Percentiles rank a stretch among this genome's conserved stretches.
phyloP scores from a whole-genome alignment of 1,140 invertebrate species.

The Drosophila asahinai region DNA sequence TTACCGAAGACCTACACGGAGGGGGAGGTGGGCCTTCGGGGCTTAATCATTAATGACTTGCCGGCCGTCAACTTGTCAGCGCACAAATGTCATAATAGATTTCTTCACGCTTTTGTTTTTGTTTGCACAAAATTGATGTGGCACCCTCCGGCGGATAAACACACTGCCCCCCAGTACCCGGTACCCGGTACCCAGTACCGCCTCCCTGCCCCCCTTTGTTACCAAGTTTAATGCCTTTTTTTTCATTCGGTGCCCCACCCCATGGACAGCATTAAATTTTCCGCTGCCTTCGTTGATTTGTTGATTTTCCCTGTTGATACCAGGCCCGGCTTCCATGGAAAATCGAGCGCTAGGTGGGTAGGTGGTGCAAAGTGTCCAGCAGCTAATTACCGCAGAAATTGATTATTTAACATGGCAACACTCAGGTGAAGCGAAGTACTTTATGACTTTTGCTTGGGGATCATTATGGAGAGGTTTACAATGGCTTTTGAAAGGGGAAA shows the following conservation, averaged over 20 bases:
- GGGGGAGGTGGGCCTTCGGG: background rate
- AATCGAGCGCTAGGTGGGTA: background rate
- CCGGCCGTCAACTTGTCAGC: constrained; percentile 78
- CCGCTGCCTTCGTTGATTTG: constrained; percentile 51
- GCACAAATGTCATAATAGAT: constrained; percentile 79
- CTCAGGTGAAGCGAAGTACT: background rate
- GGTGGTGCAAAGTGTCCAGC: constrained; percentile 14
- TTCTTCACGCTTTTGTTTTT: constrained; percentile 68
- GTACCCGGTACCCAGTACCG: background rate
- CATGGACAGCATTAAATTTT: constrained; percentile 10
- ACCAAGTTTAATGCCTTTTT: constrained; percentile 55
- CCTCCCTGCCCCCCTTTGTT: background rate
- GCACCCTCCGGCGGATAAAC: constrained; percentile 32
- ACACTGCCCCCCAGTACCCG: background rate
- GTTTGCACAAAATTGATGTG: constrained; percentile 54
- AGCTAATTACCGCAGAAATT: constrained; percentile 47
- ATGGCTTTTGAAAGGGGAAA: background rate
- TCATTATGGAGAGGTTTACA: background rate
- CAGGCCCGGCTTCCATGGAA: constrained; percentile 11
- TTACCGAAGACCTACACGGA: constrained; percentile 10
- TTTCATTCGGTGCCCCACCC: constrained; percentile 20
- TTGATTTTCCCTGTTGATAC: constrained; percentile 72
- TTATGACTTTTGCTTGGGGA: background rate
- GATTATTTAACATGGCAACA: constrained; percentile 22
- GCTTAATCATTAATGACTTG: constrained; percentile 76